Base-by-base conservation (phyloP, 2,888 invertebrate genomes). In the Venusia cambrica region DNA sequence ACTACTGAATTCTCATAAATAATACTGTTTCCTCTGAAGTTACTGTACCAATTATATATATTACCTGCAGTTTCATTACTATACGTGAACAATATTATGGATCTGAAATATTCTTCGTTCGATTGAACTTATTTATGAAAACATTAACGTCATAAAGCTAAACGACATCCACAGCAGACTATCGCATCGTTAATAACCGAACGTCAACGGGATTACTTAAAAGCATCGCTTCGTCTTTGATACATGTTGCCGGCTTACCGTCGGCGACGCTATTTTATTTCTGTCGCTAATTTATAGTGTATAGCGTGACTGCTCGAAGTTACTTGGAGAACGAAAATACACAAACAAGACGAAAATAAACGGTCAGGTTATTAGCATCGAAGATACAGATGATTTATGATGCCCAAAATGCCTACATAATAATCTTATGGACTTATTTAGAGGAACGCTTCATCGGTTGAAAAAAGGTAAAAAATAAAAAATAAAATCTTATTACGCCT, bases 241-340 rank as follows among this genome's bases (percentile, higher is more conserved):
- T 21, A n/a, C 39, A 39, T 38, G 64, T 69, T 65, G 70, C 68
- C 68, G 70, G 69, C 62, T 62, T 62, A 56, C 56, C 41, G 22
- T 44, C 45, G 48, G 55, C 63, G 63, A 66, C 58, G 68, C 59
- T 64, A 71, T 62, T 69, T 73, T 75, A 73, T 75, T 76, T 76
- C 60, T 54, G 73, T 73, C 63, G 66, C 71, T 66, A 74, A 73
- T 77, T 75, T 74, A 77, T 69, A 65, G 61, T 62, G 55, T 74
- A 77, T 69, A 65, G 61, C 62, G 55, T 61, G 57, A 56, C 65
- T 48, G 47, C 48, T 51, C 30, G 46, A 43, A 38, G 44, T 38
- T 55, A 50, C 43, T 48, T 42, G 42, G 45, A 39, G 40, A 45
- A 39, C 48, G 52, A 46, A 45, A 48, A 48, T 57, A 54, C 51